Base-by-base conservation (phyloP, 2,113 vertebrate genomes). In the Zosterops borbonicus region DNA sequence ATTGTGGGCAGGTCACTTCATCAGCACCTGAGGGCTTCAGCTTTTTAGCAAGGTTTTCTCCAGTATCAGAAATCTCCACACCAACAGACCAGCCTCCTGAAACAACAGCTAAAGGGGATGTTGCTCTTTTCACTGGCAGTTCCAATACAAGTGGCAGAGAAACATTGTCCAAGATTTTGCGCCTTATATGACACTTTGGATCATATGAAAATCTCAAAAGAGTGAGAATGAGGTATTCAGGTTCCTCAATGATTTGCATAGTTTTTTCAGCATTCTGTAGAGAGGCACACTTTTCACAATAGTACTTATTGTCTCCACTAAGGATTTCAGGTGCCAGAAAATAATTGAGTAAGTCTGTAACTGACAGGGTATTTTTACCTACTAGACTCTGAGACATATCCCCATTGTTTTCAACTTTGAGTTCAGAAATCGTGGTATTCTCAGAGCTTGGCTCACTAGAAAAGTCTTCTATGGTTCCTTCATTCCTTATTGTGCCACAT, bases 221-320 rank as follows among this genome's bases (percentile, higher is more conserved):
- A 47, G 99, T 99, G 82, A 99, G 98, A 97, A 99, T 99, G 97
- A 99, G 98, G 98, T 99, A 99, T 96, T 99, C 99, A 1, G 99
- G 99, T 33, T 99, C 99, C 35, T 99, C 98, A 14, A 99, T 96
- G 92, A 99, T 98, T 90, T 98, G 98, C 98, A 99, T 98, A 96
- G 98, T 99, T 98, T 98, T 99, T 98, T 99, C 99, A 7, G 99
- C 99, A 63, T 99, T 98, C 95, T 99, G 99, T n/a, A 99, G 98
- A 80, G 99, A 99, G 92, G 97, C 97, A 96, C 99, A 99, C 94
- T 98, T 99, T 92, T 99, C 99, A 95, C 99, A 99, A 98, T 99
- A 99, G 96, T 99, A 99, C 78, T 99, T 98, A 95, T 99, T 99
- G 41, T 99, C 99, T 83, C 98, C 99, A 75, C 99, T 99, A 55